A percentile compares a stretch with the other conserved stretches of the same genome.
These are phyloP conservation scores for Xenus cinereus DNA, from an alignment of 2,113 vertebrate species.

Conservation along the genomic window DNA sequence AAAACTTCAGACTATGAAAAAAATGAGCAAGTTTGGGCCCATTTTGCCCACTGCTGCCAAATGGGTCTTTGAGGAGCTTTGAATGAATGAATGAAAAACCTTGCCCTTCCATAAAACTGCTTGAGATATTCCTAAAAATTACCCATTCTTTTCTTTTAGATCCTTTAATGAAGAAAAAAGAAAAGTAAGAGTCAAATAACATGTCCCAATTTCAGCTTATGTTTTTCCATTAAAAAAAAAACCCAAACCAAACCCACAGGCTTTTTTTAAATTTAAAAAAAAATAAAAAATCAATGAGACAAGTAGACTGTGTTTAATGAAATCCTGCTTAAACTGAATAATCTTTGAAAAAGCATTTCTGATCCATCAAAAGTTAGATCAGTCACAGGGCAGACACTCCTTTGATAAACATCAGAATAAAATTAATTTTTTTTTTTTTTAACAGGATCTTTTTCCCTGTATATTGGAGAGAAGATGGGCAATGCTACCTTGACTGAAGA, in stretches of 20 bases:
- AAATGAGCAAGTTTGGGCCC: neutral
- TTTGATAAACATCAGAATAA: neutral
- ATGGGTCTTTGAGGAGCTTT: neutral
- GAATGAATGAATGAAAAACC: neutral
- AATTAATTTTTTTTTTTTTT: neutral
- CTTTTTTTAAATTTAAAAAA: neutral
- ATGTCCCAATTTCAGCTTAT: neutral
- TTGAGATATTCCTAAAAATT: neutral
- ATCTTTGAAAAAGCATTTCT: neutral
- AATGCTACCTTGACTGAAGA: neutral
- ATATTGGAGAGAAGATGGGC: neutral
- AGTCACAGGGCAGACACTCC: neutral
- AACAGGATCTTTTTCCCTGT: neutral
- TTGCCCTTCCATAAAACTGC: too few relatives aligned
- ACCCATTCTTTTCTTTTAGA: neutral
- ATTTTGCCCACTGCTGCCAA: neutral
- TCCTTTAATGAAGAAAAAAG: neutral
- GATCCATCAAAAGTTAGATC: neutral
- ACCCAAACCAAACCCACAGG: neutral
- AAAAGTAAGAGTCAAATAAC: too few relatives aligned
- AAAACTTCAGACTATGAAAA: neutral
- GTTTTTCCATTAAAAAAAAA: neutral
- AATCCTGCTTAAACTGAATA: neutral
- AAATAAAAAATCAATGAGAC: neutral
- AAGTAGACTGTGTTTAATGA: neutral